A percentile compares a stretch with the other conserved stretches of the same genome.
phyloP scores from a whole-genome alignment of 2,888 invertebrate species.

The Panopea generosa region DNA sequence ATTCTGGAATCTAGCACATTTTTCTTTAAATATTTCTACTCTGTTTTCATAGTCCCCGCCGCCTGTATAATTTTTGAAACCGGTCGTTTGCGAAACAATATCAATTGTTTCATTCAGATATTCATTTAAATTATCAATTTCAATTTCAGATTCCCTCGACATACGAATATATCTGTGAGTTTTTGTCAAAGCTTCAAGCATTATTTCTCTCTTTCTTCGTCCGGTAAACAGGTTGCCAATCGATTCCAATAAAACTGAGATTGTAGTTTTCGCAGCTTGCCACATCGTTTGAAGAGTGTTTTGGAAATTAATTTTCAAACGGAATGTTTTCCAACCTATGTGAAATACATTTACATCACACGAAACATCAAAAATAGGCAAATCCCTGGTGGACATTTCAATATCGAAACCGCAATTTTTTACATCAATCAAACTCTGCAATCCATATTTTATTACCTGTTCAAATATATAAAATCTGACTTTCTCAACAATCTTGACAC shows the following conservation, averaged over 20 bases:
- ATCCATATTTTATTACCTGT: constrained; percentile 40
- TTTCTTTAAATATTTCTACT: constrained; percentile 17
- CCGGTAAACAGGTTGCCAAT: background rate
- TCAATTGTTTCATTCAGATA: background rate
- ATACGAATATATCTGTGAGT: background rate
- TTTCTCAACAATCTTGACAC: constrained; percentile 34
- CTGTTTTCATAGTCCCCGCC: constrained; percentile 12
- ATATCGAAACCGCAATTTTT: constrained; percentile 54
- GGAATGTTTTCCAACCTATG: constrained; percentile 34
- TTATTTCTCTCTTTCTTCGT: background rate
- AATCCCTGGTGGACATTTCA: constrained; percentile 42
- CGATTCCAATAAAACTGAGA: constrained; percentile 23
- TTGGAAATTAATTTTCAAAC: constrained; percentile 44
- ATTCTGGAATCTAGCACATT: constrained; percentile 13
- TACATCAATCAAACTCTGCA: constrained; percentile 46
- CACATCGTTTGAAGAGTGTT: constrained; percentile 39
- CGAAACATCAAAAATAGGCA: constrained; percentile 40
- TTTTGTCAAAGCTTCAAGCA: constrained; percentile 3
- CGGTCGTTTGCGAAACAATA: constrained; percentile 10
- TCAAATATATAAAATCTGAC: constrained; percentile 36
- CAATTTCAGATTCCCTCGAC: background rate
- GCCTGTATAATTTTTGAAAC: background rate
- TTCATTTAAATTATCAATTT: background rate
- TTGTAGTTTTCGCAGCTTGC: constrained; percentile 46
- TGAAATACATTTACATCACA: constrained; percentile 57